Percentiles rank a stretch among this genome's conserved stretches.
These are phyloP conservation scores for Drosophila littoralis DNA, from an alignment of 1,140 invertebrate species.

Conservation along the genomic window DNA sequence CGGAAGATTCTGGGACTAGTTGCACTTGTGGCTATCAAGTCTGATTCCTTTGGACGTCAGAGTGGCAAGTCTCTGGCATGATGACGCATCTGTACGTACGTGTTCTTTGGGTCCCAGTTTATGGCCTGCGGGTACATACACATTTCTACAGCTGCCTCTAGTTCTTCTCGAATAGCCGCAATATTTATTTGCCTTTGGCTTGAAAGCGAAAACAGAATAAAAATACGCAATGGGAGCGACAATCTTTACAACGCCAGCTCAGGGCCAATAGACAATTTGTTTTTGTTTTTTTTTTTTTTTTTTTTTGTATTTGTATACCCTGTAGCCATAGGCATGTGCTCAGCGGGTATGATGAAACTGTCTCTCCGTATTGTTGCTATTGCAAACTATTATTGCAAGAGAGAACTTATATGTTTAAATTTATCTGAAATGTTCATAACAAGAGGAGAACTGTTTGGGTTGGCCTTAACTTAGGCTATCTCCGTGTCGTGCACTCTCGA, in stretches of 20 bases:
- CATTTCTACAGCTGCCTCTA: neutral
- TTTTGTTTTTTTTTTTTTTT: neutral
- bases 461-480: neutral
- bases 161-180: neutral
- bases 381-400: too few species aligned
- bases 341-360: neutral
- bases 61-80: constrained; percentile 1
- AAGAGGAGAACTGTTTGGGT: neutral
- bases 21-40: neutral
- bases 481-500: neutral
- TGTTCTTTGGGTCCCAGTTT: neutral
- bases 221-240: constrained; percentile 5
- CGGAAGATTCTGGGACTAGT: constrained; percentile 3
- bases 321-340: neutral
- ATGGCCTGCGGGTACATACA: neutral
- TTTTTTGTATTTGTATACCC: neutral
- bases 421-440: too few species aligned
- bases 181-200: constrained; percentile 8
- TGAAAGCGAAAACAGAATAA: neutral
- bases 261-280: constrained; percentile 13
- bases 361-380: too few species aligned
- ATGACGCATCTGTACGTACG: constrained; percentile 8
- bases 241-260: constrained; percentile 15
- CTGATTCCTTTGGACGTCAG: neutral
- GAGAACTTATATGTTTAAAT: too few species aligned